These are phyloP conservation scores for Chionodraco myersi DNA, from an alignment of 2,113 vertebrate species.

Conservation along the genomic window DNA sequence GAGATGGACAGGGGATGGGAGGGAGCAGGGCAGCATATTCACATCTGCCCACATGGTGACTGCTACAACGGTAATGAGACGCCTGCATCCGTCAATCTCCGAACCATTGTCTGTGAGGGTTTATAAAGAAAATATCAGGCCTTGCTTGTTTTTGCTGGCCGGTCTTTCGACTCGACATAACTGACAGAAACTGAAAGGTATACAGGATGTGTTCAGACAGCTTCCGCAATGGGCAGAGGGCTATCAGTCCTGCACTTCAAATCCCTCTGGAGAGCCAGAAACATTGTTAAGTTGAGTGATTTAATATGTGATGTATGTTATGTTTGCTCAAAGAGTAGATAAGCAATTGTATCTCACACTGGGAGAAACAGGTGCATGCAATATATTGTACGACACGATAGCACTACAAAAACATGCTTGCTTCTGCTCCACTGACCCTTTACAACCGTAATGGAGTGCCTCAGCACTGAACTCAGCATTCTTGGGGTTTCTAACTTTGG, in stretches of 20 bases:
- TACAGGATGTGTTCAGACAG: neutral
- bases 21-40: conserved; percentile 9
- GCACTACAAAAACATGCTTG: neutral
- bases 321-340: neutral
- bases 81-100: conserved; percentile 17
- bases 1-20: conserved; percentile 29
- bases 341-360: neutral
- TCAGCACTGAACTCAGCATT: neutral
- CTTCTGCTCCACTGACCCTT: neutral
- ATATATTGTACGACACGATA: neutral
- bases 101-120: conserved; percentile 9
- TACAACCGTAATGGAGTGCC: neutral
- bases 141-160: neutral
- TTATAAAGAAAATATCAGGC: conserved; percentile 6
- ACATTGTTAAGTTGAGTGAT: neutral
- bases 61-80: conserved; percentile 65
- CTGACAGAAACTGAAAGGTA: neutral
- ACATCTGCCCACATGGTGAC: conserved; percentile 42
- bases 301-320: neutral
- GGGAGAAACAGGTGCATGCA: neutral
- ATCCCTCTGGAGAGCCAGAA: neutral
- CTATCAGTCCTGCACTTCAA: neutral
- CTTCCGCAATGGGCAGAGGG: neutral
- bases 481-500: neutral
- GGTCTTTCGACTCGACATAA: neutral